phyloP scores from a whole-genome alignment of 1,140 invertebrate species.

The Littorina saxatilis region DNA sequence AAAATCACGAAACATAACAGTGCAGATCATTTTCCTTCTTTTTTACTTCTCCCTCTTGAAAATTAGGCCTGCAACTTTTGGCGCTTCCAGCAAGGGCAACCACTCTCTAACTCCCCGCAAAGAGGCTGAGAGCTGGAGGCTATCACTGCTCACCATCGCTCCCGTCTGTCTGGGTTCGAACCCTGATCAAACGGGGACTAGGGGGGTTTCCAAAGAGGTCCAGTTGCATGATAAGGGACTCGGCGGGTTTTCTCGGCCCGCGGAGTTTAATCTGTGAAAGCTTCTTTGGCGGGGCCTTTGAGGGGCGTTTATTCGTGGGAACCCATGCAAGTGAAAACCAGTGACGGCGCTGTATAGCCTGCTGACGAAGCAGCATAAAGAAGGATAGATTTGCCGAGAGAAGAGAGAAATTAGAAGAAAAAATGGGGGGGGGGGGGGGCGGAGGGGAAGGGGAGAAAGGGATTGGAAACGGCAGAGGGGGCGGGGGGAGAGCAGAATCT shows the following conservation, averaged over 20 bases:
- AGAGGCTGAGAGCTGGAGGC: not conserved
- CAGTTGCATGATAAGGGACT: not conserved
- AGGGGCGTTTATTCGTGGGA: not conserved
- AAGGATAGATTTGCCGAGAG: too few relatives aligned
- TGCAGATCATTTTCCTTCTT: too few relatives aligned
- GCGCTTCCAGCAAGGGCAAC: too few relatives aligned
- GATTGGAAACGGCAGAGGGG: not conserved
- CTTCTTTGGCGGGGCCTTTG: not conserved
- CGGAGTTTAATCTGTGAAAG: conserved; percentile 1
- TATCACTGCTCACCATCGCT: conserved; percentile 1
- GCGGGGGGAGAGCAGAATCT: not conserved
- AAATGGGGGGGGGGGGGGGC: not conserved
- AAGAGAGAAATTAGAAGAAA: not conserved
- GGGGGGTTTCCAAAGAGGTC: not conserved
- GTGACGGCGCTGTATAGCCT: not conserved
- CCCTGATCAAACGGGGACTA: conserved; percentile 2
- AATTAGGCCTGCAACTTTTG: too few relatives aligned
- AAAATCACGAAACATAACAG: too few relatives aligned
- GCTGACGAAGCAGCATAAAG: too few relatives aligned
- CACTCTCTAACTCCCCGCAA: too few relatives aligned
- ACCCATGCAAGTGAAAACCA: conserved; percentile 11
- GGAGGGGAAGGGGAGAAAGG: not conserved
- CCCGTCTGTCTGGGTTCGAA: conserved; percentile 1
- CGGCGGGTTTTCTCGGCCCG: not conserved
- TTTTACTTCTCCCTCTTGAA: too few relatives aligned